Evolutionary conservation across 2,888 invertebrate species (phyloP), one percentile per base, ranked within the genome.

Genomic region (Molanna angustata): DNA sequence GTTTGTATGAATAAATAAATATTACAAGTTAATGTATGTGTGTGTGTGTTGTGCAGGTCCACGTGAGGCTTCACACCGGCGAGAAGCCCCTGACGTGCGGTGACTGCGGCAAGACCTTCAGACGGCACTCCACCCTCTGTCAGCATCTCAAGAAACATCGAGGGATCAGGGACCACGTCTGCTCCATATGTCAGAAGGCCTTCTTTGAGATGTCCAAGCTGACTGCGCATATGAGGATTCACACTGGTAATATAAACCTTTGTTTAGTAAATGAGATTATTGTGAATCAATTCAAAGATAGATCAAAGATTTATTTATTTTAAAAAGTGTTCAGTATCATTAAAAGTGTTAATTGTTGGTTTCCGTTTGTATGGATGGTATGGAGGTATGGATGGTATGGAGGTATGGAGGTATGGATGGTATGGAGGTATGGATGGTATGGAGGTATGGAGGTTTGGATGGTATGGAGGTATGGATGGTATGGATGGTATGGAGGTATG

Each of bases 141-240:
- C 76, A 76, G 59, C 77, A 77, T 62, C 74, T 76, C 73, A 77
- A 77, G 67, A 77, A 77, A 58, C 76, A 77, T 63, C 69, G 71
- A 57, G 77, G 77, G 53, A 76, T 77, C 31, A 62, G 76, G 41
- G 77, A 76, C 65, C 77, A 77, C 63, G 68, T 76, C 42, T 77
- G 77, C 63, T 66, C 47, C 16, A 64, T 75, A 1, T 76, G 77
- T 64, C 69, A 61, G 53, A 77, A 77, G 58, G 76, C 69, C 1
- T 77, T 77, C 68, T 78, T 75, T 52, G 77, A 78, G 60, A 73
- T 77, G n/a, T 76, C 77, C 57, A 77, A 77, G 60, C 65, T 77
- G 1, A 77, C 75, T 46, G 76, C 77, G 0, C 77, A 77, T 40
- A 74, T 76, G 75, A 63, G 77, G 16, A 74, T 77, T 3, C 77